These are phyloP conservation scores for Petrocephalus microphthalmus DNA, from an alignment of 2,113 vertebrate species.

Conservation along the genomic window DNA sequence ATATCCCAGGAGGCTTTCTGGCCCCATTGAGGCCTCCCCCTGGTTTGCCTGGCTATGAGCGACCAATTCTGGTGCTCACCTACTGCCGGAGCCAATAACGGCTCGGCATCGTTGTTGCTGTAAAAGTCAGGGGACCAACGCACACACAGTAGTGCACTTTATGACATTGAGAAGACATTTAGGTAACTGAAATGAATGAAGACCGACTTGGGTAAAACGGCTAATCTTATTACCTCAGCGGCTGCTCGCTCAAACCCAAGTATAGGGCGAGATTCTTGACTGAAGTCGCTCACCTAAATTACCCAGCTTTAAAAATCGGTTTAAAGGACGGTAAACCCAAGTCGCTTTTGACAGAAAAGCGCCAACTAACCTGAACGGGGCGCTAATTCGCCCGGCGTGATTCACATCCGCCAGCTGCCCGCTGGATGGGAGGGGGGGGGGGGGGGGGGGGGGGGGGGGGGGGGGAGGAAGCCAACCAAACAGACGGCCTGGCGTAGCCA, in stretches of 20 bases:
- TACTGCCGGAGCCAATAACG: constrained; percentile 35
- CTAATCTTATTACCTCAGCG: not conserved
- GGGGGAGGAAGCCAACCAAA: not conserved
- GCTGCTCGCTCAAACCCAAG: not conserved
- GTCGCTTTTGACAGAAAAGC: not conserved
- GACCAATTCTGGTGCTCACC: constrained; percentile 34
- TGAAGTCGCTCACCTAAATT: not conserved
- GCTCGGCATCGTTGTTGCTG: constrained; percentile 37
- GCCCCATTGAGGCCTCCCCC: constrained; percentile 31
- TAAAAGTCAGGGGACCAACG: constrained; percentile 27
- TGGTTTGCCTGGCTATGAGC: constrained; percentile 37
- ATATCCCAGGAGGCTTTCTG: constrained; percentile 39
- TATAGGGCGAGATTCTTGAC: not conserved
- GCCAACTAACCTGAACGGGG: not conserved
- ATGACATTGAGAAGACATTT: not conserved
- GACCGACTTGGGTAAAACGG: not conserved
- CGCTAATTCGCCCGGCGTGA: not conserved
- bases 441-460: not conserved
- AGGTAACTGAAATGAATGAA: not conserved
- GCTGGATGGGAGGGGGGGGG: not conserved
- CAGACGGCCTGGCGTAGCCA: not conserved
- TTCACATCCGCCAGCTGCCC: not conserved
- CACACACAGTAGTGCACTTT: not conserved
- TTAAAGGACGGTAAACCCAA: not conserved
- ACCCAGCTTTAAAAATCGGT: not conserved